Conservation (phyloP, 2,888 invertebrate species). For the Scaptomyza parva region DNA sequence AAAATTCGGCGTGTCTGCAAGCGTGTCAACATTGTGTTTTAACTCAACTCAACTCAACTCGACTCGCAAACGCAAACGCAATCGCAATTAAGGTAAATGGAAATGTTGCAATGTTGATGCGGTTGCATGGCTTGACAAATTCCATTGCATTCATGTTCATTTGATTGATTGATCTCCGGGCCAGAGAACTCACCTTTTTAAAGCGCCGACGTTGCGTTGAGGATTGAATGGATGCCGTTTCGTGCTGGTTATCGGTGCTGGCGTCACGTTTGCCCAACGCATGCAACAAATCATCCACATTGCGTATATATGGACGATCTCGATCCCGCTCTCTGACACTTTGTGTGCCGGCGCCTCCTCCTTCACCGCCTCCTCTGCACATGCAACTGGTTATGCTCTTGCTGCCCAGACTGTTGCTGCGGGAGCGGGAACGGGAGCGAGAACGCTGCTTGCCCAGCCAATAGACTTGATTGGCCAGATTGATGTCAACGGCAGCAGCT, state of each 20-base stretch:
- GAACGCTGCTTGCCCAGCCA: slow-evolving; percentile 80
- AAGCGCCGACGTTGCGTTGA: slow-evolving; percentile 77
- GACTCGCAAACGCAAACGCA: slow-evolving; percentile 36
- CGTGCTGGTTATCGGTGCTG: slow-evolving; percentile 52
- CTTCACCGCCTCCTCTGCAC: slow-evolving; percentile 30
- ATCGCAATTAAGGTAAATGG: slow-evolving; percentile 53
- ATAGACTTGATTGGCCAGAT: slow-evolving; percentile 82
- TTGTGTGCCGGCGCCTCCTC: slow-evolving; percentile 8
- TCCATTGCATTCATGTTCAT: slow-evolving; percentile 20
- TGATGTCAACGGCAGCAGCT: slow-evolving; percentile 79
- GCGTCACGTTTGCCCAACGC: slow-evolving; percentile 73
- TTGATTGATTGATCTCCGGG: slow-evolving; percentile 48
- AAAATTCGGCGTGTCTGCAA: slow-evolving; percentile 18
- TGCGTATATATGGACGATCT: slow-evolving; percentile 78
- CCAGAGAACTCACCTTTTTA: slow-evolving; percentile 78
- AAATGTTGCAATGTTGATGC: slow-evolving; percentile 30
- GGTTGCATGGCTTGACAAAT: slow-evolving; percentile 43
- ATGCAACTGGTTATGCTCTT: slow-evolving; percentile 68
- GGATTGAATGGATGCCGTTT: slow-evolving; percentile 71
- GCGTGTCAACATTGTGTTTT: slow-evolving; percentile 37
- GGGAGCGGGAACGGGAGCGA: slow-evolving; percentile 77
- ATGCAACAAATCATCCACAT: slow-evolving; percentile 82
- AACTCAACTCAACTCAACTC: neutral
- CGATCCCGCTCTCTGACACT: slow-evolving; percentile 45
- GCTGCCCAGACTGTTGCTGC: slow-evolving; percentile 82